Conservation (phyloP, 2,888 invertebrate genomes). For the Polydrusus tereticollis region DNA sequence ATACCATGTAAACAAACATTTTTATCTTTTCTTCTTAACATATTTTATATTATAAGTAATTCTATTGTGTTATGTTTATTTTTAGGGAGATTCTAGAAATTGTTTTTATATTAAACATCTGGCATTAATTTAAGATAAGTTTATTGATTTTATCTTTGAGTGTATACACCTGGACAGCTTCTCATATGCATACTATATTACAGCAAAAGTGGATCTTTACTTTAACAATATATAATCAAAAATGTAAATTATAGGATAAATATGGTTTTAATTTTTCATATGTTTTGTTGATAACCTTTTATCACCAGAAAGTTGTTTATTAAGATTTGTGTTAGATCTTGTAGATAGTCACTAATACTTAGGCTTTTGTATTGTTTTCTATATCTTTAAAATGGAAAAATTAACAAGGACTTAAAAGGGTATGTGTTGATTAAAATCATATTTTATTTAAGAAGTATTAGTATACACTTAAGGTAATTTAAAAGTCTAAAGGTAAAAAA, state of each 20-base stretch:
- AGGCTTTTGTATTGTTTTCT: slow-evolving; percentile 34
- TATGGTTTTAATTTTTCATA: slow-evolving; percentile 14
- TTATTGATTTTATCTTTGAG: too few species aligned
- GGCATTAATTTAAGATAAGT: too few species aligned
- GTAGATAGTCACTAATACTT: slow-evolving; percentile 59
- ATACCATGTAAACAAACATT: too few species aligned
- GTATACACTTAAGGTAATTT: neutral
- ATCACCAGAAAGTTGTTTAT: slow-evolving; percentile 53
- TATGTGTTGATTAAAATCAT: slow-evolving; percentile 24
- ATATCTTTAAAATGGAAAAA: slow-evolving; percentile 51
- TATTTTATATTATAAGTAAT: too few species aligned
- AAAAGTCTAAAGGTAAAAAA: slow-evolving; percentile 13
- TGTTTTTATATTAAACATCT: too few species aligned
- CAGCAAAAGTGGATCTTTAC: neutral
- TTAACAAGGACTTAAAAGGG: slow-evolving; percentile 39
- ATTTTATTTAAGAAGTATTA: neutral
- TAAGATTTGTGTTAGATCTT: slow-evolving; percentile 64
- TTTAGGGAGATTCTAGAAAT: too few species aligned
- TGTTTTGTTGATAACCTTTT: slow-evolving; percentile 40
- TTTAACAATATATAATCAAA: neutral
- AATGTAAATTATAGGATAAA: slow-evolving; percentile 2
- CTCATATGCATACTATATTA: too few species aligned
- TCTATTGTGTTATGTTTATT: too few species aligned
- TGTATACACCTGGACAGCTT: too few species aligned
- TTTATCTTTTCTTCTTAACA: too few species aligned